phyloP scores from a whole-genome alignment of 2,797 vertebrate species.

The Lagorchestes hirsutus region DNA sequence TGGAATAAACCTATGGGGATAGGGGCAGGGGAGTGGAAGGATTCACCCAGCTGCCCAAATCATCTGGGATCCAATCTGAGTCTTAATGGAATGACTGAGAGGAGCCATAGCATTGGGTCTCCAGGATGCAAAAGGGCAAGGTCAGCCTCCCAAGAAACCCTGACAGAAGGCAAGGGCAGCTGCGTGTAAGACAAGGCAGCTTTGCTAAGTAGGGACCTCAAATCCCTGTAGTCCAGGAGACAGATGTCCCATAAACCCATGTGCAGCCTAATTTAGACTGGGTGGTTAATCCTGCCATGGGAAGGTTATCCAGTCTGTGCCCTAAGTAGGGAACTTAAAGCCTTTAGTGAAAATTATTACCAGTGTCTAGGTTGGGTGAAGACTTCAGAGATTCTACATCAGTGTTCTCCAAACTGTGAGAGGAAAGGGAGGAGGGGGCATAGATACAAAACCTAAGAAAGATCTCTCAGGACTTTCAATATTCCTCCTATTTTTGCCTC shows the following conservation, averaged over 20 bases:
- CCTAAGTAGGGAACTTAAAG: slow-evolving; percentile 3
- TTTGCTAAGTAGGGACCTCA: slow-evolving; percentile 67
- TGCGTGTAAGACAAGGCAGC: slow-evolving; percentile 56
- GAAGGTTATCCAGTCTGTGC: slow-evolving; percentile 54
- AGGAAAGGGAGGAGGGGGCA: neutral
- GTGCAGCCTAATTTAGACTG: slow-evolving; percentile 44
- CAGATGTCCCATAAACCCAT: slow-evolving; percentile 65
- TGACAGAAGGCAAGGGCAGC: slow-evolving; percentile 66
- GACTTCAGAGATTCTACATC: neutral
- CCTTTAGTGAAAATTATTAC: neutral
- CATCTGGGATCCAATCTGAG: neutral
- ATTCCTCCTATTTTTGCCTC: neutral
- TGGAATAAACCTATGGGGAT: neutral
- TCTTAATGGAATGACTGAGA: slow-evolving; percentile 56
- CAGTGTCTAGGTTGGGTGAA: neutral
- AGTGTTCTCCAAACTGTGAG: neutral
- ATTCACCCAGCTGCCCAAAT: slow-evolving; percentile 54
- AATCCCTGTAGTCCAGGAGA: slow-evolving; percentile 67
- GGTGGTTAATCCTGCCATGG: slow-evolving; percentile 39
- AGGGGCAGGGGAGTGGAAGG: neutral
- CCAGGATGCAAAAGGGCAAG: neutral
- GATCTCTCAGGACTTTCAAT: neutral
- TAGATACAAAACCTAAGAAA: neutral
- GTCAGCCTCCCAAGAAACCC: slow-evolving; percentile 15
- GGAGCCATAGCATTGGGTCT: slow-evolving; percentile 14